phyloP scores from a whole-genome alignment of 1,140 invertebrate genomes.

The Vanessa atalanta region DNA sequence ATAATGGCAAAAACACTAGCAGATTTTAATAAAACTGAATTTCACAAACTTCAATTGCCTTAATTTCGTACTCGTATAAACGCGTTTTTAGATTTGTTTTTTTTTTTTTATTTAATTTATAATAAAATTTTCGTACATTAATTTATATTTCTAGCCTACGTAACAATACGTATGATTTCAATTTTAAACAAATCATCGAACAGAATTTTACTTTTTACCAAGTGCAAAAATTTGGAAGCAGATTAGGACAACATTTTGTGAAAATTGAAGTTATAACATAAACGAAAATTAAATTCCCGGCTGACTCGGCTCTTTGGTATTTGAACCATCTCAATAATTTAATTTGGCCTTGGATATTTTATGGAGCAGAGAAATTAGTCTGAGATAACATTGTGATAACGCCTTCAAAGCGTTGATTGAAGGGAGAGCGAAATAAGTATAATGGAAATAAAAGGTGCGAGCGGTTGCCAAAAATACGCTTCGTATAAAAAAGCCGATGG shows the following conservation, averaged over 20 bases:
- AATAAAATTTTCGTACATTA: too few species aligned
- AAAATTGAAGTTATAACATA: constrained; percentile 6
- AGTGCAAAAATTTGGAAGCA: not conserved
- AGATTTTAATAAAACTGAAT: too few species aligned
- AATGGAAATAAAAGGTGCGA: not conserved
- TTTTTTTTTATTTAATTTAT: too few species aligned
- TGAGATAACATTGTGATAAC: constrained; percentile 6
- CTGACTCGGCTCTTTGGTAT: constrained; percentile 8
- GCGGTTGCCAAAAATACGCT: not conserved
- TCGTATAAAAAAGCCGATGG: not conserved
- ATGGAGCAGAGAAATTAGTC: not conserved
- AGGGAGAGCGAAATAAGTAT: not conserved
- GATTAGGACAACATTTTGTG: constrained; percentile 3
- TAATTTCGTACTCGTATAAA: too few species aligned
- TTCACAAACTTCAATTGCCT: too few species aligned
- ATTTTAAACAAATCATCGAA: not conserved
- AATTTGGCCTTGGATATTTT: constrained; percentile 11
- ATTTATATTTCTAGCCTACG: too few species aligned
- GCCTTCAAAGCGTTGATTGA: not conserved
- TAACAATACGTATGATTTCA: not conserved
- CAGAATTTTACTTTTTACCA: not conserved
- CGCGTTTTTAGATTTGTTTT: too few species aligned
- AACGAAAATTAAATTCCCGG: constrained; percentile 19
- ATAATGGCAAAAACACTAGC: too few species aligned
- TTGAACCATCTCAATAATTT: constrained; percentile 6